Base-by-base conservation (phyloP, 2,888 invertebrate species). In the Cepaea hortensis region DNA sequence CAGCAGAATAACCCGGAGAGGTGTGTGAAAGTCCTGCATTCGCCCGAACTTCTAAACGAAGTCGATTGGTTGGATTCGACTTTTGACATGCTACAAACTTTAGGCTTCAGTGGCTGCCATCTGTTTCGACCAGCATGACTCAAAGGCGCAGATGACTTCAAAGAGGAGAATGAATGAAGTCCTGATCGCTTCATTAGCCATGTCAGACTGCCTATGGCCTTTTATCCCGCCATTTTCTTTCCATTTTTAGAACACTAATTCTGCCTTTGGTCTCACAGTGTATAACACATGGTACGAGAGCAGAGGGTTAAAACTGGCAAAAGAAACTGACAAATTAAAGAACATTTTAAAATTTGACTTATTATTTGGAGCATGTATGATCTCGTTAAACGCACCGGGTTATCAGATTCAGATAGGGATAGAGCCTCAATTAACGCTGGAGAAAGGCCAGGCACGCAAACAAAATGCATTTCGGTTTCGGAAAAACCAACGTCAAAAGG, bases 181-280 rank as follows among this genome's bases (percentile, higher is more conserved):
- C 72, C 72, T 70, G 23, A 75, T 81, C 81, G 85, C 65, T 73
- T 73, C 72, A 81, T 81, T 84, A 84, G 48, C 70, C 76, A 79
- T n/a, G 76, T 65, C 68, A 70, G 68, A 68, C 79, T 15, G 77
- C 84, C 68, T 76, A 48, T 20, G 15, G 70, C 76, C 50, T 72
- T 72, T 70, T 23, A 35, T 70, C 20, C 20, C 48, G 35, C 20
- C 68, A 46, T 68, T 70, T 68, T 68, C 68, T 68, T n/a, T 77
- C 61, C 61, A 61, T 61, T 77, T n/a, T 55, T 77, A 6, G 55
- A 77, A n/a, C 23, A 55, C 15, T 3, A 77, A 4, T 9, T n/a
- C 11, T 61, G 5, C 55, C 61, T 15, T 55, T 55, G 18, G 79
- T 79, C 61, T 23, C n/a, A 3, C 20, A 35, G 18, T 35, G 20